Conservation (phyloP, 2,113 vertebrate genomes). For the Sapajus apella region DNA sequence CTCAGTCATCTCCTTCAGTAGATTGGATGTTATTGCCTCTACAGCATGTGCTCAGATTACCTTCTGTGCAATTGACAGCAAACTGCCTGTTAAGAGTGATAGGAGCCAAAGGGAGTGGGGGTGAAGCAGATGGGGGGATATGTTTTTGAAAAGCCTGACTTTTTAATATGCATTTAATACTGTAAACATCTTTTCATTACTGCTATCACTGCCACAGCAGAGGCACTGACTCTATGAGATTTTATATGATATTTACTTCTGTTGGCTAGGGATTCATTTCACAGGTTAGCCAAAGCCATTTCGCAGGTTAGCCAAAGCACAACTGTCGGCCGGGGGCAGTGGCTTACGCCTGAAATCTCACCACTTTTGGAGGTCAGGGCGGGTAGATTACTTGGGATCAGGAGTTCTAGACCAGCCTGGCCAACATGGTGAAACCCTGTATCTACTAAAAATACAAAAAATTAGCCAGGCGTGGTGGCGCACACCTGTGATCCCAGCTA, state of each 20-base stretch:
- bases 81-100: constrained; percentile 45
- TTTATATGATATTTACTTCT: constrained; percentile 35
- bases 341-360: too few relatives aligned
- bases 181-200: constrained; percentile 22
- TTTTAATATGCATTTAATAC: constrained; percentile 48
- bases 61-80: constrained; percentile 55
- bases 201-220: not conserved
- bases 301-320: not conserved
- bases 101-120: not conserved
- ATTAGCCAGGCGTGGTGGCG: too few relatives aligned
- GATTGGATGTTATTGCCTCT: constrained; percentile 55
- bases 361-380: too few relatives aligned
- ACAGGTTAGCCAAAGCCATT: not conserved
- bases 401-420: too few relatives aligned
- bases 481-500: too few relatives aligned
- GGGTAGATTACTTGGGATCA: too few relatives aligned
- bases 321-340: too few relatives aligned
- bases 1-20: constrained; percentile 28
- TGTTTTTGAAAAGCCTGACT: constrained; percentile 16
- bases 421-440: too few relatives aligned
- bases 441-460: too few relatives aligned
- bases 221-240: not conserved
- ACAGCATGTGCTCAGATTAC: constrained; percentile 44
- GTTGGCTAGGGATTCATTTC: not conserved
- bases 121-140: not conserved